phyloP scores from a whole-genome alignment of 2,797 vertebrate species.

The Phaenicophaeus curvirostris region DNA sequence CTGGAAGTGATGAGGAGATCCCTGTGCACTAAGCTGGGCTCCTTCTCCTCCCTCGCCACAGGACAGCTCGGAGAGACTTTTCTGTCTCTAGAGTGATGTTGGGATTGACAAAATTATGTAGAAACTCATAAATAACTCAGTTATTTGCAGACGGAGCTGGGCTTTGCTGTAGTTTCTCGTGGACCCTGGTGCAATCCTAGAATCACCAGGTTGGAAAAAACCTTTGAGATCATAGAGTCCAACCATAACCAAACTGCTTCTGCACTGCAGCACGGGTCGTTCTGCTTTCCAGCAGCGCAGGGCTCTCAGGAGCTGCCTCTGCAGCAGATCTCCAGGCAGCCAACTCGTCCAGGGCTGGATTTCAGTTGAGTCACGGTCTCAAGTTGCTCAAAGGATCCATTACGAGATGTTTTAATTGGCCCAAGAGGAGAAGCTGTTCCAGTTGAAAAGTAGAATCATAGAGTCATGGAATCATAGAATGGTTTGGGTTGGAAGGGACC shows the following conservation, averaged over 20 bases:
- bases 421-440: not conserved
- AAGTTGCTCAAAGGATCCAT: not conserved
- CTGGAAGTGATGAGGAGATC: not conserved
- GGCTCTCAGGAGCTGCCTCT: not conserved
- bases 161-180: not conserved
- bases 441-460: too few relatives aligned
- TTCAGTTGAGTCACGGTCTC: not conserved
- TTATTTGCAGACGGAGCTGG: not conserved
- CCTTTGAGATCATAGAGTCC: too few relatives aligned
- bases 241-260: not conserved
- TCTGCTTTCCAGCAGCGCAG: not conserved
- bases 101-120: not conserved
- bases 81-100: not conserved
- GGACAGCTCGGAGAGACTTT: not conserved
- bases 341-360: not conserved
- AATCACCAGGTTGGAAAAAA: too few relatives aligned
- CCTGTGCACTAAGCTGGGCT: not conserved
- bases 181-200: not conserved
- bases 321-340: not conserved
- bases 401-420: not conserved
- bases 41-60: not conserved
- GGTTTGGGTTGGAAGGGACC: too few relatives aligned
- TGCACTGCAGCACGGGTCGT: accelerated
- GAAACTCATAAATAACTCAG: not conserved
- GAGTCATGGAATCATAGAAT: too few relatives aligned